Evolutionary conservation across 1,140 invertebrate species (phyloP), one percentile per base, ranked within the genome.

Genomic region (Sipha flava): DNA sequence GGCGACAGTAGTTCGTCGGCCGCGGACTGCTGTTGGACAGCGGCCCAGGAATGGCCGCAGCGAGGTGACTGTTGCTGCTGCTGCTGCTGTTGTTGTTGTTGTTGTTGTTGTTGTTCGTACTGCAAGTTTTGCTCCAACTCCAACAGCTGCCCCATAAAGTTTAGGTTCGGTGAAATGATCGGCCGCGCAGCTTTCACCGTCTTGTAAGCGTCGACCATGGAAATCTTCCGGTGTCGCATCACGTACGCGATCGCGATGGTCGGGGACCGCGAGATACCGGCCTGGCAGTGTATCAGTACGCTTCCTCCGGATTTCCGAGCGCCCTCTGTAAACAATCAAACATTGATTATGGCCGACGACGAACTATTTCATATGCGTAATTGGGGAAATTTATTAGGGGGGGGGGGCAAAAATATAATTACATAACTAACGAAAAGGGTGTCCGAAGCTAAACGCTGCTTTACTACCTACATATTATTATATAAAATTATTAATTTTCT

Each of bases 161-260:
- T 98, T 62, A 98, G 90, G 86, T 99, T 97, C 1, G 96, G 96
- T 64, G 95, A 96, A 82, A 98, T 97, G 85, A 98, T 97, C 37
- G 91, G 90, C 66, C 96, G 88, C 62, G 91, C 91, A 62, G 89
- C 89, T 84, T 97, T 95, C 47, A 98, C 95, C 83, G 92, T 89
- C 82, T 92, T 91, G 87, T 95, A 97, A 3, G 95, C 95, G 83
- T 97, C 94, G 34, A 94, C 88, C 89, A 96, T 94, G n/a, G 90
- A 91, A 84, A 96, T 85, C 64, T 90, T 89, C 82, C 93, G 92
- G 86, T 95, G 92, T 82, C 93, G 92, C 93, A 98, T 97, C 81
- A 98, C 89, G 87, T 97, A 98, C 14, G 95, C 95, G 82, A 98
- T 96, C 82, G 94, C 94, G 81, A 98, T 93, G 54, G 96, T 98